Conservation (phyloP, 2,113 vertebrate species). For the Otocyon megalotis region DNA sequence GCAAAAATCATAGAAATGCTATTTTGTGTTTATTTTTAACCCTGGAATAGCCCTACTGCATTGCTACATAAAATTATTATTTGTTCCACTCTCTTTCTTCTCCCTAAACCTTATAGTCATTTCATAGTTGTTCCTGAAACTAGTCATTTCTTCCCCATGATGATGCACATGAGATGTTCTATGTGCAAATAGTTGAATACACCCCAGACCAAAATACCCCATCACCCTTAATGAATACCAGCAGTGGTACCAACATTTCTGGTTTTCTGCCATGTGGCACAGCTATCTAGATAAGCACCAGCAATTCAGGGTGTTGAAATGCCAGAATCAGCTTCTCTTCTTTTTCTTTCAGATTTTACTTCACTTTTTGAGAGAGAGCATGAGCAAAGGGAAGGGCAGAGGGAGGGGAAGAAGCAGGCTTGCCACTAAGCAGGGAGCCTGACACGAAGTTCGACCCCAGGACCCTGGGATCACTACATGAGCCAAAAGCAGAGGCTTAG, state of each 20-base stretch:
- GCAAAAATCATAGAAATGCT: neutral
- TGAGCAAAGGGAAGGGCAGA: neutral
- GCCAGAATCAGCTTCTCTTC: neutral
- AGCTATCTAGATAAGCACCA: neutral
- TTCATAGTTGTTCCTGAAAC: neutral
- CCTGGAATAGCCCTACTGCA: neutral
- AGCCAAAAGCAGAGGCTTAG: neutral
- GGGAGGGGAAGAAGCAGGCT: neutral
- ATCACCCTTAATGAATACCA: neutral
- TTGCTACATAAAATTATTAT: neutral
- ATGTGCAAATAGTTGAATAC: neutral
- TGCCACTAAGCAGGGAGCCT: neutral
- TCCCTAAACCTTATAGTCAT: neutral
- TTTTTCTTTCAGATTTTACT: neutral
- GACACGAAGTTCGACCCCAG: neutral
- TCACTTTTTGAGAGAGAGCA: neutral
- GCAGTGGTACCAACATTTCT: neutral
- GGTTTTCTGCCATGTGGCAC: neutral
- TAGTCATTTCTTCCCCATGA: neutral
- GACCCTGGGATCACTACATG: neutral
- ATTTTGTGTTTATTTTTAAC: neutral
- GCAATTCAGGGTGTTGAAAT: neutral
- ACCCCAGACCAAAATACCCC: neutral
- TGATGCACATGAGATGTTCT: neutral
- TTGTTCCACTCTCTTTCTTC: neutral